Evolutionary conservation across 2,888 invertebrate genomes (phyloP).

Genomic region (Drymonia ruficornis): DNA sequence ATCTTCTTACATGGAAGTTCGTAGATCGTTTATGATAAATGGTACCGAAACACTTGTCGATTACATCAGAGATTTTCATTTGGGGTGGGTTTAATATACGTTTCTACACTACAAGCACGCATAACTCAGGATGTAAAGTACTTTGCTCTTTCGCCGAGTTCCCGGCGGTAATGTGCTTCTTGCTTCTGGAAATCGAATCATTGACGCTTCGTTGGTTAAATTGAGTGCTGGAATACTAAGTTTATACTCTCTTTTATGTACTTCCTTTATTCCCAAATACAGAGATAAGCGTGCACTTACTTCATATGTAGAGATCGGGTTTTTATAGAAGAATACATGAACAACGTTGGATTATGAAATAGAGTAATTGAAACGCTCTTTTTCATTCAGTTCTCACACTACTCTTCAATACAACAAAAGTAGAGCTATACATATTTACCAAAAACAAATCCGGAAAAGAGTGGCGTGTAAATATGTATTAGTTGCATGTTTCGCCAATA

Average conservation of each 20-base stretch:
- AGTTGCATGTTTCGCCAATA: no score
- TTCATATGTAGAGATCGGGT: not conserved
- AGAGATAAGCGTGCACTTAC: not conserved
- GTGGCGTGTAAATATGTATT: no score
- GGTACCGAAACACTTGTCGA: not conserved
- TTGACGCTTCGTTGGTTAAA: slow-evolving; percentile 5
- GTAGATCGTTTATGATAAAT: no score
- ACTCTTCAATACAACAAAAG: no score
- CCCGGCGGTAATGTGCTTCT: slow-evolving; percentile 5
- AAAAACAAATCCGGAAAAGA: no score
- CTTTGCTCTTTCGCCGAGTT: slow-evolving; percentile 7
- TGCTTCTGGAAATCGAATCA: slow-evolving; percentile 7
- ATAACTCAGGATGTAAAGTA: slow-evolving; percentile 5
- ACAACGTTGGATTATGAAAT: no score
- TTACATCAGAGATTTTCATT: not conserved
- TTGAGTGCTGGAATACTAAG: slow-evolving; percentile 6
- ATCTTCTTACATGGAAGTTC: no score
- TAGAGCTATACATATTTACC: no score
- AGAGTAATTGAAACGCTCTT: no score
- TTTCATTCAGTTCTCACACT: no score
- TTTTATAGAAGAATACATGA: no score
- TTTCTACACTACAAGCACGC: not conserved
- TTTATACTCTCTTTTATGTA: not conserved
- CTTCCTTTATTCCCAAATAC: not conserved
- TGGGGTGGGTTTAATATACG: not conserved